Evolutionary conservation across 2,797 vertebrate species (phyloP), one percentile per base, ranked within the genome.

Genomic region (Urophycis tenuis): DNA sequence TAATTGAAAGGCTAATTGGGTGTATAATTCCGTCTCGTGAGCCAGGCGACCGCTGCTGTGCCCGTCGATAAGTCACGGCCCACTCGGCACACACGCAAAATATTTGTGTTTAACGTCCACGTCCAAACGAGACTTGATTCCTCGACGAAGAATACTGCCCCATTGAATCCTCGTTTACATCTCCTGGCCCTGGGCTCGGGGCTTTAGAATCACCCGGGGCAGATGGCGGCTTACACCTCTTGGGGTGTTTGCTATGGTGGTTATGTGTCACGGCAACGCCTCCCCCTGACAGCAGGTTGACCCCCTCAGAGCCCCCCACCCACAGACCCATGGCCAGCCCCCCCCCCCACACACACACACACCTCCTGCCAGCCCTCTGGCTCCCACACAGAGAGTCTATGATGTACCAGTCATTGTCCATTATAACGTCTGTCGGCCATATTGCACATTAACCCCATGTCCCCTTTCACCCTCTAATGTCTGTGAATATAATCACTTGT

Each of bases 241-340:
- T 29, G 67, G 25, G 30, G 10, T 12, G 64, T 69, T 30, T 3
- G 17, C 45, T 4, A 19, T 29, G 22, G 12, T 29, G n/a, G 75
- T 75, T 70, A 32, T 67, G 35, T 29, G 78, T 74, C 14, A 15
- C 72, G 41, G 81, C 22, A 22, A 77, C 72, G 75, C 79, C 69
- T 22, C 31, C 45, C 34, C 76, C 76, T 69, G 76, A 77, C 84
- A 81, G 85, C 79, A 70, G 76, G 84, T 39, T 76, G 75, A 74
- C 35, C 33, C 76, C 76, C 74, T 64, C 0, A 67, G 49, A 32
- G 78, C 74, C 76, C 34, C 82, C 69, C 77, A n/a, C n/a, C 9
- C 77, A 82, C 80, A 34, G 33, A 72, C 36, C 83, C 85, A 80
- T 85, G 74, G 80, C 81, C 89, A 88, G 83, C 90, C 90, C 88